A percentile compares a stretch with the other conserved stretches of the same genome.
Conservation (phyloP, 1,140 invertebrate genomes). For the Ceratina australensis region DNA sequence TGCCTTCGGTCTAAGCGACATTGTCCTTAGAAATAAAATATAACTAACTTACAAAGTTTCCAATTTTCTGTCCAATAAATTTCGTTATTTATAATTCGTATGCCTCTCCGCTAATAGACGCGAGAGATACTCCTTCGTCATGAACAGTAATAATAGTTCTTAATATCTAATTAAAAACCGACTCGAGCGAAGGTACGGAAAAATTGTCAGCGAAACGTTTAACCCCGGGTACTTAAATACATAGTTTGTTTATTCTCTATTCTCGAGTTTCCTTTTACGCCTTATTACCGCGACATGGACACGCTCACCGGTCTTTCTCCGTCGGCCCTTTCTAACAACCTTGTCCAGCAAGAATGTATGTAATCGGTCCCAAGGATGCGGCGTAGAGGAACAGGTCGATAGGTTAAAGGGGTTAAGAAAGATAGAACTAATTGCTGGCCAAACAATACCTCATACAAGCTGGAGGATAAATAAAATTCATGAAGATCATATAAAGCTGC, state of each 20-base stretch:
- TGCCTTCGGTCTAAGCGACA: not conserved
- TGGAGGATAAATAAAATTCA: constrained; percentile 5
- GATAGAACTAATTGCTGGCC: constrained; percentile 40
- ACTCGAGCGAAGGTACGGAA: not conserved
- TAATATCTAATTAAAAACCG: too few species aligned
- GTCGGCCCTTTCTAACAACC: constrained; percentile 42
- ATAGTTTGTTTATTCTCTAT: constrained; percentile 21
- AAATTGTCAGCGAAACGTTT: not conserved
- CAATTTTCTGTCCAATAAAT: too few species aligned
- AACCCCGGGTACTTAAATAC: too few species aligned
- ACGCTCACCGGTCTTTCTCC: constrained; percentile 42
- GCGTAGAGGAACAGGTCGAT: constrained; percentile 33
- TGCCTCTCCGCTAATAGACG: too few species aligned
- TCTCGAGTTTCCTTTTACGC: constrained; percentile 23
- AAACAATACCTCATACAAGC: constrained; percentile 28
- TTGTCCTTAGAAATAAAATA: not conserved
- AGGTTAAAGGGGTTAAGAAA: constrained; percentile 40
- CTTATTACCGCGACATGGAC: constrained; percentile 41
- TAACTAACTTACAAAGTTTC: too few species aligned
- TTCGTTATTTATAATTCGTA: too few species aligned
- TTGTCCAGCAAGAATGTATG: constrained; percentile 42
- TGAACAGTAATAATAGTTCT: too few species aligned
- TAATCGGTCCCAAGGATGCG: constrained; percentile 44
- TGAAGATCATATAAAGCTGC: not conserved
- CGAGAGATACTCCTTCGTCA: too few species aligned